These are phyloP conservation scores for Acleris cristana DNA, from an alignment of 2,888 invertebrate species.

Conservation along the genomic window DNA sequence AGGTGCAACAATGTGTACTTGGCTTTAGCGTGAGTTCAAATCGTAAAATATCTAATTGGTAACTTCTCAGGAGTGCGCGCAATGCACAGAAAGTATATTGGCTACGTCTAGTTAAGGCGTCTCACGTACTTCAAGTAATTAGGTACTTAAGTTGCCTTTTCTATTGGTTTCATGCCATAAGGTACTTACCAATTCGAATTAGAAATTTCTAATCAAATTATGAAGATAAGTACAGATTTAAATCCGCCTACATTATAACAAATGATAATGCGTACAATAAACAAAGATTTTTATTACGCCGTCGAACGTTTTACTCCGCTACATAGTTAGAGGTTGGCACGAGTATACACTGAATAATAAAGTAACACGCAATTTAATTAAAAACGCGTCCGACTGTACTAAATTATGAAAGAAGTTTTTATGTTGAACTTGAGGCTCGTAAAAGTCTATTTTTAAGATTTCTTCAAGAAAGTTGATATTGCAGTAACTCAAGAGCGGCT, in stretches of 20 bases:
- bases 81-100: neutral
- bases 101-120: neutral
- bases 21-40: constrained; percentile 13
- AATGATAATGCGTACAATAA: constrained; percentile 34
- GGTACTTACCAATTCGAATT: neutral
- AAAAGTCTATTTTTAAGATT: constrained; percentile 36
- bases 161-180: too few species aligned
- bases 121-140: too few species aligned
- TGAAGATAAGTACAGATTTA: constrained; percentile 13
- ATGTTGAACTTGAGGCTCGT: constrained; percentile 31
- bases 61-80: neutral
- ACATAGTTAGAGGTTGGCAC: constrained; percentile 33
- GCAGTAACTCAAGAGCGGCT: constrained; percentile 25
- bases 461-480: constrained; percentile 30
- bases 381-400: constrained; percentile 34
- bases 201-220: constrained; percentile 12
- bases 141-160: too few species aligned
- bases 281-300: constrained; percentile 32
- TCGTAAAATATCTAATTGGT: neutral
- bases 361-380: constrained; percentile 35
- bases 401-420: constrained; percentile 36
- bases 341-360: constrained; percentile 26
- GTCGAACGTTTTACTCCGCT: constrained; percentile 32
- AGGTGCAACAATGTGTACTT: constrained; percentile 16
- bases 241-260: constrained; percentile 32